Base-by-base conservation (phyloP, 1,140 invertebrate species). In the Apocrypta bakeri region DNA sequence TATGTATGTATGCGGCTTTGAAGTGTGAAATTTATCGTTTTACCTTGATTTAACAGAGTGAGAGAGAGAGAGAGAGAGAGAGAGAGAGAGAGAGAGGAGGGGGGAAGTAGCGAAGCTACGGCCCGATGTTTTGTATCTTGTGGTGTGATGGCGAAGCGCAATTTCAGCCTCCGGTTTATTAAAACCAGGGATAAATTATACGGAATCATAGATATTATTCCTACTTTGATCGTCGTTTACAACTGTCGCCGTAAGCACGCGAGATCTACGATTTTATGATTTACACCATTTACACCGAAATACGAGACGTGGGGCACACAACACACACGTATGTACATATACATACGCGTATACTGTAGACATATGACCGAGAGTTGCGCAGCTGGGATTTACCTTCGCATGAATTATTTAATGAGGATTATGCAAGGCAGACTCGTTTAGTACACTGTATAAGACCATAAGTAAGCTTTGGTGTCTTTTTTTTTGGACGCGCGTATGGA, bases 361-460 rank as follows among this genome's bases (percentile, higher is more conserved):
- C n/a, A n/a, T n/a, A n/a, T n/a, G n/a, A n/a, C n/a, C n/a, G n/a
- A n/a, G n/a, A 11, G 63, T 27, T 27, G 25, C 63, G 24, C 12
- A 2, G 63, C 25, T 27, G 24, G 21, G 17, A 21, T 56, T 56
- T 56, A 56, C 21, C 48, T 56, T 25, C 63, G 24, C 63, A 27
- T 25, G 24, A 27, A 66, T 66, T 66, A 66, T 66, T 66, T 66
- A 66, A 66, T 66, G 63, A 66, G 24, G 63, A 66, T 66, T 66
- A 66, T 27, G 27, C 63, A 29, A 66, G 24, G 24, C 63, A n/a
- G 48, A 56, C 48, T 56, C 0, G 21, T 56, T 56, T 56, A 56
- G 21, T 6, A 1, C 48, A 56, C 48, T 56, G 21, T n/a, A 56
- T n/a, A 56, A 21, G 17, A 56, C 21, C 17, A 21, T 56, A 56